Percentiles rank a stretch among this genome's conserved stretches.
Conservation (phyloP, 2,888 invertebrate genomes). For the Azorinus chamasolen region DNA sequence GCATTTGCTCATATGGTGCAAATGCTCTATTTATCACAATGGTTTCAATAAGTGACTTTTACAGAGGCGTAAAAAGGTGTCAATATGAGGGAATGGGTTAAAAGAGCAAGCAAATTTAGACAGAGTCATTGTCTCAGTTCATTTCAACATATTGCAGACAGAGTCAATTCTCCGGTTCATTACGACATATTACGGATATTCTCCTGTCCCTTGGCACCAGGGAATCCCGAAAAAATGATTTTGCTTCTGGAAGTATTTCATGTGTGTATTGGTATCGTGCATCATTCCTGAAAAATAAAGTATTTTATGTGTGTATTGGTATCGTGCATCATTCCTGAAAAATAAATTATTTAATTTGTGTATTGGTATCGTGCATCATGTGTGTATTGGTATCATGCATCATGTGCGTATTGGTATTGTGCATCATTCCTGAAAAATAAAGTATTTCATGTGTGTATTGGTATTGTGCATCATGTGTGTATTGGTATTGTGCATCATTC, state of each 20-base stretch:
- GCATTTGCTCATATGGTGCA: too few species aligned
- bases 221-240: slow-evolving; percentile 90
- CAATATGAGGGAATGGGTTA: too few species aligned
- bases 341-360: slow-evolving; percentile 40
- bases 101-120: too few species aligned
- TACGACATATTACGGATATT: slow-evolving; percentile 93
- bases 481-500: too few species aligned
- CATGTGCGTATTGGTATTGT: slow-evolving; percentile 95
- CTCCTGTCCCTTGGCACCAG: slow-evolving; percentile 90
- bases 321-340: slow-evolving; percentile 92
- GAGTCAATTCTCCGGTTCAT: slow-evolving; percentile 68
- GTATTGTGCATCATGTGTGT: slow-evolving; percentile 97
- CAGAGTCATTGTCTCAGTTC: slow-evolving; percentile 60
- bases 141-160: slow-evolving; percentile 87
- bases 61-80: too few species aligned
- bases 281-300: slow-evolving; percentile 88
- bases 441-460: neutral
- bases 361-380: too few species aligned
- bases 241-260: slow-evolving; percentile 92
- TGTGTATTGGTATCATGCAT: slow-evolving; percentile 94
- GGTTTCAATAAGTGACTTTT: too few species aligned
- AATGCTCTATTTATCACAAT: too few species aligned
- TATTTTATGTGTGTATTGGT: slow-evolving; percentile 94
- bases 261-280: slow-evolving; percentile 96
- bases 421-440: slow-evolving; percentile 89